Evolutionary conservation across 2,888 invertebrate species (phyloP).

Genomic region (Cataglyphis cursor): DNA sequence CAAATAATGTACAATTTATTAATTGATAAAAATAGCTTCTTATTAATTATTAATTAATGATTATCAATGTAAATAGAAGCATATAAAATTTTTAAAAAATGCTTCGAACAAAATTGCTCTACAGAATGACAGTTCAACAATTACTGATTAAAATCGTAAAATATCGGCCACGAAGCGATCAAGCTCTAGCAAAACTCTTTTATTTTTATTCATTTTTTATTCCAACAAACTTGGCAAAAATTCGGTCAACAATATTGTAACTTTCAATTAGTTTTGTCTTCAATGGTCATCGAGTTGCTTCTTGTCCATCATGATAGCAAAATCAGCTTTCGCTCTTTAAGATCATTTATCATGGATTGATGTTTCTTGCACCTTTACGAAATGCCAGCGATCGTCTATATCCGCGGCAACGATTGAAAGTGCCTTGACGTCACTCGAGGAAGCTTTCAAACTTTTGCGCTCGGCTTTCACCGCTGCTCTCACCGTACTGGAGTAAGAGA

Average conservation of each 20-base stretch:
- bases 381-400: conserved; percentile 49
- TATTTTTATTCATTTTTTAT: conserved; percentile 29
- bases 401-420: conserved; percentile 64
- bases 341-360: conserved; percentile 68
- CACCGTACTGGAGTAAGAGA: conserved; percentile 43
- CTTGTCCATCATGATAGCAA: conserved; percentile 33
- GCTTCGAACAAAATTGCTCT: background rate
- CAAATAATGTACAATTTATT: too few relatives aligned
- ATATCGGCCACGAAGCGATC: background rate
- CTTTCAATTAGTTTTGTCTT: conserved; percentile 32
- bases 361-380: conserved; percentile 54
- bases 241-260: conserved; percentile 2
- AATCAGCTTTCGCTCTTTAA: conserved; percentile 61
- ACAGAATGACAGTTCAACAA: background rate
- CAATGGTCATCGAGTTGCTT: conserved; percentile 35
- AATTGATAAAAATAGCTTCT: background rate
- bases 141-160: background rate
- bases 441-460: conserved; percentile 73
- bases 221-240: background rate
- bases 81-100: background rate
- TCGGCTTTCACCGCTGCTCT: conserved; percentile 69
- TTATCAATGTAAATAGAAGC: background rate
- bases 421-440: conserved; percentile 61
- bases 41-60: background rate
- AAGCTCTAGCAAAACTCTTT: background rate